Conservation (phyloP, 2,888 invertebrate genomes). For the Agapostemon virescens region DNA sequence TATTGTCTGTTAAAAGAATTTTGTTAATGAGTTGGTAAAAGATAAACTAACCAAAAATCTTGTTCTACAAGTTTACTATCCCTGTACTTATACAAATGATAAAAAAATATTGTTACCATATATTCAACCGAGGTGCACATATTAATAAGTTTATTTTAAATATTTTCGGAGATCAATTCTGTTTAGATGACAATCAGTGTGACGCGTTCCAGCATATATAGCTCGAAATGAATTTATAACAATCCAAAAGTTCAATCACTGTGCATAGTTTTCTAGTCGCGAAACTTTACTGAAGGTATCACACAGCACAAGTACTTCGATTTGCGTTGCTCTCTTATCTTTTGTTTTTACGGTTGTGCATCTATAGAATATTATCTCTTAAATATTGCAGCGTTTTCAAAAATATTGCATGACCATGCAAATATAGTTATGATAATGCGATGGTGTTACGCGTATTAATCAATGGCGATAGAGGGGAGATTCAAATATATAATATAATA, state of each 20-base stretch:
- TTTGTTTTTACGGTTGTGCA: too few species aligned
- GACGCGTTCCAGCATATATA: too few species aligned
- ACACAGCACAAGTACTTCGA: too few species aligned
- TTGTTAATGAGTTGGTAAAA: not conserved
- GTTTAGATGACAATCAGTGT: not conserved
- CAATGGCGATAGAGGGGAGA: too few species aligned
- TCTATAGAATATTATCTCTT: too few species aligned
- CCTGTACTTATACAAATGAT: not conserved
- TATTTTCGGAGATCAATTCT: conserved; percentile 2
- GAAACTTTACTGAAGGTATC: not conserved
- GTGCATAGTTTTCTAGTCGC: not conserved
- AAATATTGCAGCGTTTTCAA: too few species aligned
- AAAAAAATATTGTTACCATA: conserved; percentile 36
- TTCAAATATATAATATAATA: too few species aligned
- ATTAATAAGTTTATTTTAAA: not conserved
- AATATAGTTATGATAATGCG: too few species aligned
- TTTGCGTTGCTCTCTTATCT: too few species aligned
- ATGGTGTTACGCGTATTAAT: too few species aligned
- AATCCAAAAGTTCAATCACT: not conserved
- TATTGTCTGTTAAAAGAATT: not conserved
- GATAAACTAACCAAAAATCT: not conserved
- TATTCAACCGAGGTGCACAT: conserved; percentile 44
- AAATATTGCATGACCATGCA: too few species aligned
- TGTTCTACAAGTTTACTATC: not conserved
- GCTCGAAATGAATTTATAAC: not conserved